A percentile compares a stretch with the other conserved stretches of the same genome.
Evolutionary conservation across 2,888 invertebrate species (phyloP).

Genomic region (Megastigmus dorsalis): DNA sequence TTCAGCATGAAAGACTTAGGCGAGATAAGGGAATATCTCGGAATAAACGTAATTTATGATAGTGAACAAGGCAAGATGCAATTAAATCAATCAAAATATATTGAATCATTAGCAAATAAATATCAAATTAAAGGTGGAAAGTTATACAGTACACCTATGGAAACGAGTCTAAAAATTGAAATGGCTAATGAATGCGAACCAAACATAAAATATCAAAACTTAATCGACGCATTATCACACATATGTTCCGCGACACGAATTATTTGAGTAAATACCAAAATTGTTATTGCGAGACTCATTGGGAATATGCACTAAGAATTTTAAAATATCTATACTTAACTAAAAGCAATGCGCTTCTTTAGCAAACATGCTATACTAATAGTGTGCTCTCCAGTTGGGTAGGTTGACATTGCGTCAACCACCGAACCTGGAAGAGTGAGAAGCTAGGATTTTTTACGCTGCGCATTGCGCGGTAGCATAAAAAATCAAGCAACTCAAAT

Average conservation of each 20-base stretch:
- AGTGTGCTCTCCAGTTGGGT: too few species aligned
- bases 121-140: conserved; percentile 70
- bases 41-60: conserved; percentile 18
- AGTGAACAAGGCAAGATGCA: not conserved
- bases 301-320: not conserved
- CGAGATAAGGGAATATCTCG: conserved; percentile 3
- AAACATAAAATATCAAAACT: conserved; percentile 7
- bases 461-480: too few species aligned
- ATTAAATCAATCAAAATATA: not conserved
- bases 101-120: conserved; percentile 34
- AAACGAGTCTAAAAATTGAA: not conserved
- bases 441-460: too few species aligned
- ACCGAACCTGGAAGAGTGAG: too few species aligned
- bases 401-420: too few species aligned
- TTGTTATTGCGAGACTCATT: not conserved
- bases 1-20: conserved; percentile 30
- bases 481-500: too few species aligned
- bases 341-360: too few species aligned
- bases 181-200: too few species aligned
- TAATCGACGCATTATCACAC: not conserved
- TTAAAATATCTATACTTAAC: not conserved
- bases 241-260: not conserved
- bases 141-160: conserved; percentile 67
- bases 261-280: not conserved
- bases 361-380: too few species aligned